A percentile compares a stretch with the other conserved stretches of the same genome.
These are phyloP conservation scores for Meiosimyza platycephala DNA, from an alignment of 2,888 invertebrate genomes.

Conservation along the genomic window DNA sequence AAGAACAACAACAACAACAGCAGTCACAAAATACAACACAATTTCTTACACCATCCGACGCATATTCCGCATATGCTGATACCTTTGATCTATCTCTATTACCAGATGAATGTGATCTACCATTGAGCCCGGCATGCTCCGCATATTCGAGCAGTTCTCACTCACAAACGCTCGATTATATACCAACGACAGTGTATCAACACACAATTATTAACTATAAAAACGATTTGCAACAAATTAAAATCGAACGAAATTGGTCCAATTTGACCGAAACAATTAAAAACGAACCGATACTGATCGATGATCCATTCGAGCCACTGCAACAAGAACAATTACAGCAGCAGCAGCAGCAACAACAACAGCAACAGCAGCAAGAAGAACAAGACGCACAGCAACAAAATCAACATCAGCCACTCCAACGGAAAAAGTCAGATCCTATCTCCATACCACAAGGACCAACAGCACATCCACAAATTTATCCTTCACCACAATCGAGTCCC, in stretches of 20 bases:
- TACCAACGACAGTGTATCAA: constrained; percentile 55
- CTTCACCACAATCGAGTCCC: constrained; percentile 64
- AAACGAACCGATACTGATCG: constrained; percentile 42
- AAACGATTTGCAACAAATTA: constrained; percentile 56
- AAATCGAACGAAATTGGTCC: constrained; percentile 64
- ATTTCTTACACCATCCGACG: constrained; percentile 23
- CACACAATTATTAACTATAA: constrained; percentile 35
- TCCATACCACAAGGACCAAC: constrained; percentile 59
- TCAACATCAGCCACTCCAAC: constrained; percentile 47
- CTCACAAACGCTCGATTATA: constrained; percentile 47
- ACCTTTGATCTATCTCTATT: constrained; percentile 80
- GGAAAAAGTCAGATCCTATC: constrained; percentile 47
- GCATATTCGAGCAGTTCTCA: constrained; percentile 25
- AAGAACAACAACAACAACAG: constrained; percentile 69
- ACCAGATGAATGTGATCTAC: constrained; percentile 62
- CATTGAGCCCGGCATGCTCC: not conserved
- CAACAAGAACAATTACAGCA: constrained; percentile 46
- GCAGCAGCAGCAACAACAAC: constrained; percentile 45
- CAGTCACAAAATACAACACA: constrained; percentile 30
- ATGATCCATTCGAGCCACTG: constrained; percentile 29
- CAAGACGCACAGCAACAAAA: constrained; percentile 47
- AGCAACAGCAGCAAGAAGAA: constrained; percentile 38
- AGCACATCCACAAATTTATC: constrained; percentile 58
- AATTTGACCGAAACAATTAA: constrained; percentile 44
- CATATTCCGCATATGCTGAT: constrained; percentile 68